Evolutionary conservation across 2,113 vertebrate species (phyloP).

Genomic region (Cynocephalus volans): DNA sequence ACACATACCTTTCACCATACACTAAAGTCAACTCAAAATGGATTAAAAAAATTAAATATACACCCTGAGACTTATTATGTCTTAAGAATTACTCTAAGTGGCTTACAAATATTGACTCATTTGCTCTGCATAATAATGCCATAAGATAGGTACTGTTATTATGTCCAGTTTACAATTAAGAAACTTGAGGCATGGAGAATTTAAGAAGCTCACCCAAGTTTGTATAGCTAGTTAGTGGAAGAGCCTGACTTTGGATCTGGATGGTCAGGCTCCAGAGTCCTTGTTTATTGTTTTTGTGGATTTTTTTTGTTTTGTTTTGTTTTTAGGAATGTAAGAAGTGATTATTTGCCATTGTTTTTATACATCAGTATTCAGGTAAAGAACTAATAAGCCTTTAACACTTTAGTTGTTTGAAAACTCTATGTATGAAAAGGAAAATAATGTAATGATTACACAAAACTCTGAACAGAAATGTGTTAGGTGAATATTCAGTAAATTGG

Average conservation of each 20-base stretch:
- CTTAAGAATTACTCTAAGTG: conserved; percentile 22
- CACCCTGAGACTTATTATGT: not conserved
- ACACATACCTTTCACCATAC: no score
- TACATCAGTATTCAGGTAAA: not conserved
- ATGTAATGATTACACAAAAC: not conserved
- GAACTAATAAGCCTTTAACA: not conserved
- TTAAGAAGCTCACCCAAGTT: not conserved
- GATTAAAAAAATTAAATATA: no score
- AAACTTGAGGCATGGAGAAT: not conserved
- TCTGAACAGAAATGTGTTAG: not conserved
- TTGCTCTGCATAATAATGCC: not conserved
- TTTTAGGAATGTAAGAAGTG: not conserved
- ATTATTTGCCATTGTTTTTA: not conserved
- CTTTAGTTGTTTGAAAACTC: conserved; percentile 14
- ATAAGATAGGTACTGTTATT: not conserved
- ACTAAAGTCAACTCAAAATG: no score
- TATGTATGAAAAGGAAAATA: not conserved
- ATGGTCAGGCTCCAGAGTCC: not conserved
- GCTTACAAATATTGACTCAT: not conserved
- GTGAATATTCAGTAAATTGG: not conserved
- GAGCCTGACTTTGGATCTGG: not conserved
- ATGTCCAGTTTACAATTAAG: not conserved
- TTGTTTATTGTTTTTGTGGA: not conserved
- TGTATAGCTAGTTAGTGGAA: not conserved
- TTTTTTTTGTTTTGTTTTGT: not conserved